A percentile compares a stretch with the other conserved stretches of the same genome.
Evolutionary conservation across 2,113 vertebrate species (phyloP).

Genomic region (Coracopsis vasa): DNA sequence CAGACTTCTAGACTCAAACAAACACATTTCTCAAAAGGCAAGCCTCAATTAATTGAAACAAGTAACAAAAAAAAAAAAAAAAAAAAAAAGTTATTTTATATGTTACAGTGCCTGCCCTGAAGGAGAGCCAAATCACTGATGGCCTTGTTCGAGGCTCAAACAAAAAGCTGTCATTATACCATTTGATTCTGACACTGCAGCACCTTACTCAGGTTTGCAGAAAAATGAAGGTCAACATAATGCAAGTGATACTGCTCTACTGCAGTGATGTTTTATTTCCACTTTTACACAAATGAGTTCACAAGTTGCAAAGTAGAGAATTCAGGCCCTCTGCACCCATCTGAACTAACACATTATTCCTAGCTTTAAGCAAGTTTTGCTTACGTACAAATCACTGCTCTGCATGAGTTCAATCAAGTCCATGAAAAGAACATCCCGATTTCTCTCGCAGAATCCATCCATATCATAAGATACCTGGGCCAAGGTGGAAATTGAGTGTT

Average conservation of each 20-base stretch:
- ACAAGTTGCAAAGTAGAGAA: background rate
- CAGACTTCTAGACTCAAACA: background rate
- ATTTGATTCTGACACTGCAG: background rate
- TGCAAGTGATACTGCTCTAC: background rate
- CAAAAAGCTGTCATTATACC: background rate
- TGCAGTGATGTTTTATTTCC: background rate
- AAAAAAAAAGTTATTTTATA: background rate
- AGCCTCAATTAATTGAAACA: background rate
- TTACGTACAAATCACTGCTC: conserved; percentile 95
- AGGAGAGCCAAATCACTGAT: background rate
- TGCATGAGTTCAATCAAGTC: conserved; percentile 99
- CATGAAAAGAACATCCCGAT: conserved; percentile 95
- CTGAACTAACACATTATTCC: background rate
- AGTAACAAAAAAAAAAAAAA: background rate
- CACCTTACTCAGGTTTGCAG: background rate
- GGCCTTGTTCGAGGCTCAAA: background rate
- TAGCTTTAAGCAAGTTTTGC: background rate
- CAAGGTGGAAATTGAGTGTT: conserved; percentile 43
- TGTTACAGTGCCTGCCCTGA: background rate
- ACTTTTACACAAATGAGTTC: background rate
- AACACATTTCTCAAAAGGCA: background rate
- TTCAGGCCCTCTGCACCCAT: background rate
- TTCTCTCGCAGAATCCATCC: conserved; percentile 97
- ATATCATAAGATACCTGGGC: conserved; percentile 95
- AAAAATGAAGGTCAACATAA: background rate